Evolutionary conservation across 53 echinoderm and acorn worm species (phyloP).

Genomic region (Temnopleurus reevesii): DNA sequence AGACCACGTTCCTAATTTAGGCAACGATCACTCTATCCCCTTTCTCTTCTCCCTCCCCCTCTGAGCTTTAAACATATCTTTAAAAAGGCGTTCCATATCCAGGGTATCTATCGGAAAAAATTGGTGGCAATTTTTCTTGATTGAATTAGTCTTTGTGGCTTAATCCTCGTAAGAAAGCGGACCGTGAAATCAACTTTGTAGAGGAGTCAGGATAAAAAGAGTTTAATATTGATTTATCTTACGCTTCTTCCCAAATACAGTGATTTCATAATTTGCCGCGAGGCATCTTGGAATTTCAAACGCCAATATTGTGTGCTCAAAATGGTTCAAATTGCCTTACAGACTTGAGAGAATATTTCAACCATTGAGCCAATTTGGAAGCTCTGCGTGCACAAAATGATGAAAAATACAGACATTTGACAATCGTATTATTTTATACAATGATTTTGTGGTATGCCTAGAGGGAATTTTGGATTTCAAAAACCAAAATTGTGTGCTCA

Average conservation of each 20-base stretch:
- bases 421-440: not conserved
- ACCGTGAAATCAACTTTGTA: slow-evolving; percentile 22
- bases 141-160: slow-evolving; percentile 34
- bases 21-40: not conserved
- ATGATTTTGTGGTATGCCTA: too few species aligned
- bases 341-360: too few species aligned
- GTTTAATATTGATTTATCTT: slow-evolving; percentile 11
- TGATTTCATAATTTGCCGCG: slow-evolving; percentile 16
- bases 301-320: too few species aligned
- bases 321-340: not conserved
- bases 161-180: slow-evolving; percentile 14
- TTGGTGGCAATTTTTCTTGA: slow-evolving; percentile 27
- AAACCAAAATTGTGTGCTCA: too few species aligned
- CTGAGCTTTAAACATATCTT: not conserved
- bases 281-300: not conserved
- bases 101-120: slow-evolving; percentile 10
- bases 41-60: not conserved
- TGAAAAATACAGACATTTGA: too few species aligned
- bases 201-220: not conserved
- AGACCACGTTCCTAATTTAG: slow-evolving; percentile 38
- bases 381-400: too few species aligned
- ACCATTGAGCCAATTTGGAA: not conserved
- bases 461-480: too few species aligned
- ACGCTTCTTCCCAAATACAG: not conserved
- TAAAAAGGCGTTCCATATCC: not conserved